Conservation (phyloP, 2,888 invertebrate species). For the Mayetiola destructor region DNA sequence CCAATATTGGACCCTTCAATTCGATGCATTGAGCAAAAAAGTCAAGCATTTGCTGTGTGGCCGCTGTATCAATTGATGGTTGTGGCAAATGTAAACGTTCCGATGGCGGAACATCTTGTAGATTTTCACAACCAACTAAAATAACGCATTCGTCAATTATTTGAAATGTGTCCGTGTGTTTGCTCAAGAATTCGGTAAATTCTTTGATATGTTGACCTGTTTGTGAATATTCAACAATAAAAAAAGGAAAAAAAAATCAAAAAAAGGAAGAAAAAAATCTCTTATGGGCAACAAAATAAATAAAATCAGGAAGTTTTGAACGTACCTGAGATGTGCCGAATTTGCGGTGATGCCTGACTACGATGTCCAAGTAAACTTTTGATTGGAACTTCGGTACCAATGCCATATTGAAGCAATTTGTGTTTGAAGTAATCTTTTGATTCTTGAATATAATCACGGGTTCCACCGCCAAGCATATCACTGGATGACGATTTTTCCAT, state of each 20-base stretch:
- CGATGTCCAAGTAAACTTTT: slow-evolving; percentile 92
- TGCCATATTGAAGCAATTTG: slow-evolving; percentile 89
- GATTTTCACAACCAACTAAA: slow-evolving; percentile 54
- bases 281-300: background rate
- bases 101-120: slow-evolving; percentile 49
- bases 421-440: slow-evolving; percentile 95
- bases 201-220: slow-evolving; percentile 79
- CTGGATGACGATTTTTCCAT: slow-evolving; percentile 54
- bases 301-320: background rate
- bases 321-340: slow-evolving; percentile 78
- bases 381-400: slow-evolving; percentile 91
- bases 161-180: slow-evolving; percentile 72
- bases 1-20: slow-evolving; percentile 62
- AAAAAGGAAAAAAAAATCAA: no score
- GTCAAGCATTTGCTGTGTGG: slow-evolving; percentile 66
- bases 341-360: slow-evolving; percentile 91
- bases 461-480: slow-evolving; percentile 40
- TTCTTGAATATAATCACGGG: slow-evolving; percentile 84
- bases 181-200: slow-evolving; percentile 75
- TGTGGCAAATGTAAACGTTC: slow-evolving; percentile 55
- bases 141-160: slow-evolving; percentile 67
- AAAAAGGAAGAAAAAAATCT: background rate
- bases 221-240: no score
- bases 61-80: slow-evolving; percentile 66
- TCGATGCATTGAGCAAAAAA: slow-evolving; percentile 73